Base-by-base conservation (phyloP, 2,797 vertebrate species). In the Ispidina lecontei region DNA sequence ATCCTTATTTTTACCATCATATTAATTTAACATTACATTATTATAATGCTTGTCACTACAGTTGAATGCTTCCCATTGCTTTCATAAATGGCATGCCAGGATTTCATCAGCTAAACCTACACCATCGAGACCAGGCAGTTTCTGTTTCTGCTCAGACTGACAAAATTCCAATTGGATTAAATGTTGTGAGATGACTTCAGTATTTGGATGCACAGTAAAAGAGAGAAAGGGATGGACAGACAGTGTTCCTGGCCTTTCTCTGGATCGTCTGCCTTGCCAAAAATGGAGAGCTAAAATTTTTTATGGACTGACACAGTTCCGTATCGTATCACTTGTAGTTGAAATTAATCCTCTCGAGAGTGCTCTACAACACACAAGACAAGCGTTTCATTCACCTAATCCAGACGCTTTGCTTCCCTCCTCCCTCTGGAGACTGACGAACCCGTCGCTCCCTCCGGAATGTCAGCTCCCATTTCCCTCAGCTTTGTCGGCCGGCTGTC, bases 41-140 rank as follows among this genome's bases (percentile, higher is more conserved):
- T 70, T 52, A 35, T 35, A 29, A 25, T 2, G 8, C 49, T 76
- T 46, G 16, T 75, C 0, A 0, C 44, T 80, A 69, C 31, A 49
- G 23, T 37, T 52, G 67, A 23, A 47, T 77, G 55, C 47, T 89
- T 76, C 62, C 89, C 16, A 9, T 69, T 23, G n/a, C 33, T 65
- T 86, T 90, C 0, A 0, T 29, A 68, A 71, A 47, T 14, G 58
- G 17, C 11, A 9, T 7, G 35, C 49, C 58, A 85, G 69, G 39
- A 62, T 85, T 95, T 90, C 49, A 46, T 59, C 78, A 83, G 69
- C 63, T 80, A 25, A 84, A 84, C 41, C 16, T 54, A 20, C 1
- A 3, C 52, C 49, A 19, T 5, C 1, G 7, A 71, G 46, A 56
- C 56, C 56, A 56, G 49, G n/a, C 68, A 14, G 52, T 68, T 68